Percentiles rank a stretch among this genome's conserved stretches.
These are phyloP conservation scores for Zapornia atra DNA, from an alignment of 2,113 vertebrate species.

Conservation along the genomic window DNA sequence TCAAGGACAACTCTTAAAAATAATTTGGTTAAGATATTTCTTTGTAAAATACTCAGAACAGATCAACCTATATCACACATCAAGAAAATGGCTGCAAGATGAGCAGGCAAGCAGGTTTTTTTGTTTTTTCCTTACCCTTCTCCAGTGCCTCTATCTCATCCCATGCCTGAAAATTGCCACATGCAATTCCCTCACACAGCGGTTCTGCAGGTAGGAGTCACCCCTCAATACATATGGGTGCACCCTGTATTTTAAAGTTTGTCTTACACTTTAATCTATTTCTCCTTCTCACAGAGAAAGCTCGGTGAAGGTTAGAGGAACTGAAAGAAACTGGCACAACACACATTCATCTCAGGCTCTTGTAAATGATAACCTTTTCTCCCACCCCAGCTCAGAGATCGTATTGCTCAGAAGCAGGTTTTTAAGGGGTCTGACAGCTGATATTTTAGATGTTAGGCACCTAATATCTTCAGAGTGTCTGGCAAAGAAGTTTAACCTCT, in stretches of 20 bases:
- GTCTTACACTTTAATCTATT: constrained; percentile 27
- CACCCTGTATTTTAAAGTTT: not conserved
- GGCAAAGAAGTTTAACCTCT: constrained; percentile 54
- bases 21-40: not conserved
- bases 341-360: constrained; percentile 5
- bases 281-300: constrained; percentile 1
- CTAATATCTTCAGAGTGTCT: constrained; percentile 43
- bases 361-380: constrained; percentile 34
- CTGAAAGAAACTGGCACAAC: not conserved
- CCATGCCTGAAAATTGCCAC: not conserved
- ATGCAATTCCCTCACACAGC: not conserved
- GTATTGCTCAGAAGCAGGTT: constrained; percentile 30
- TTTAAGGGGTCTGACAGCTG: constrained; percentile 48
- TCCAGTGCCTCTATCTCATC: not conserved
- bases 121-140: not conserved
- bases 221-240: not conserved
- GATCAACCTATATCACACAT: not conserved
- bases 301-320: not conserved
- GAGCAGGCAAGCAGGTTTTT: not conserved
- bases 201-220: not conserved
- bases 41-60: not conserved
- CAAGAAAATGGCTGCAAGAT: not conserved
- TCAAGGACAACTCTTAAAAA: not conserved
- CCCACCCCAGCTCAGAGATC: not conserved
- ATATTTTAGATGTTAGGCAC: constrained; percentile 59